These are phyloP conservation scores for Conus ventricosus DNA, from an alignment of 1,140 invertebrate species.

Conservation along the genomic window DNA sequence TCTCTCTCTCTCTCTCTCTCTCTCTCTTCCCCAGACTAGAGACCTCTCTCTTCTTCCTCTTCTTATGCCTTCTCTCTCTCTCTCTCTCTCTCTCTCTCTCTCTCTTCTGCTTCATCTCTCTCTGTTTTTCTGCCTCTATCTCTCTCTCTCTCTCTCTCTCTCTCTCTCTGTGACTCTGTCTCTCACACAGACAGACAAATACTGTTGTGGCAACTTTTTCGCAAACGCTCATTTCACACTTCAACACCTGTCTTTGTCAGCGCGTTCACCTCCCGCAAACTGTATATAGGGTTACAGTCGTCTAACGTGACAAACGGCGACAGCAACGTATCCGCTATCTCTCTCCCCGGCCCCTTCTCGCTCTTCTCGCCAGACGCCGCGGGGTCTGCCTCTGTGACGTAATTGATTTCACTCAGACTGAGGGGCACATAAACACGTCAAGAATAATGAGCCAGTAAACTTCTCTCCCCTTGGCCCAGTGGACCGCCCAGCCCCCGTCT, in stretches of 20 bases:
- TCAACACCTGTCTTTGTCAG: too few relatives aligned
- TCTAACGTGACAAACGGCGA: too few relatives aligned
- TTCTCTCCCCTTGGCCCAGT: background rate
- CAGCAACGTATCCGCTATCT: background rate
- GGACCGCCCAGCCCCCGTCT: background rate
- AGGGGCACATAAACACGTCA: slow-evolving; percentile 1
- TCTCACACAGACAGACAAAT: background rate
- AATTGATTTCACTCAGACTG: background rate
- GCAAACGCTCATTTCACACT: too few relatives aligned
- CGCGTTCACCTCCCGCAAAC: too few relatives aligned
- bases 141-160: background rate
- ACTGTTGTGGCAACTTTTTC: background rate
- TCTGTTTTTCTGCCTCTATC: background rate
- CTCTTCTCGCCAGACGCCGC: background rate
- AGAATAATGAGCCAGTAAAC: background rate
- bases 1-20: slow-evolving; percentile 14
- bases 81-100: background rate
- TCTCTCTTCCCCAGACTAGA: background rate
- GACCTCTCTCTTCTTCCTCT: background rate
- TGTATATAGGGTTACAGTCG: too few relatives aligned
- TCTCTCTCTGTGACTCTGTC: slow-evolving; percentile 16
- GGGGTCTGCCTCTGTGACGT: background rate
- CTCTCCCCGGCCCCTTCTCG: background rate
- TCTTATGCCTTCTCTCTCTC: slow-evolving; percentile 13
- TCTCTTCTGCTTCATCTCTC: background rate